A percentile compares a stretch with the other conserved stretches of the same genome.
These are phyloP conservation scores for Drosophila sp. DNA, from an alignment of 1,140 invertebrate species.

Conservation along the genomic window DNA sequence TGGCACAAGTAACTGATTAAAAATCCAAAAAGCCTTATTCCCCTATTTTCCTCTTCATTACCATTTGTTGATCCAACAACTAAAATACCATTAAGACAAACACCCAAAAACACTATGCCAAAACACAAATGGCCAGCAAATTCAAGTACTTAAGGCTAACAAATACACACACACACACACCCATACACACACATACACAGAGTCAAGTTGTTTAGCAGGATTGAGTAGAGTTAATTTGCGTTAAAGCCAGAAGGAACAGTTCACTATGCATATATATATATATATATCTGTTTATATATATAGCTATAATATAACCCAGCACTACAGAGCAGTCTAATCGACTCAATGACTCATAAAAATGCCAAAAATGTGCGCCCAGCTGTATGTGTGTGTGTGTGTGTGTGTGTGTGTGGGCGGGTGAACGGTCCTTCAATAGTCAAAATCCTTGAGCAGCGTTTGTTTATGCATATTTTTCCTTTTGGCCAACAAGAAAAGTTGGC, in stretches of 20 bases:
- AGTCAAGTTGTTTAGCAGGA: constrained; percentile 5
- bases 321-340: constrained; percentile 64
- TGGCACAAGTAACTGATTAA: neutral
- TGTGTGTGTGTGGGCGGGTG: constrained; percentile 3
- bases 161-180: constrained; percentile 13
- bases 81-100: constrained; percentile 44
- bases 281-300: constrained; percentile 20
- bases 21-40: neutral
- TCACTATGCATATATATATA: constrained; percentile 31
- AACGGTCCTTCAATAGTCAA: constrained; percentile 20
- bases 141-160: constrained; percentile 31
- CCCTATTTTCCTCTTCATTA: constrained; percentile 22
- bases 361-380: constrained; percentile 75
- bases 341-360: constrained; percentile 80
- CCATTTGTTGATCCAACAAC: constrained; percentile 58
- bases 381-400: constrained; percentile 32
- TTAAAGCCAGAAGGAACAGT: constrained; percentile 48
- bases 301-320: constrained; percentile 39
- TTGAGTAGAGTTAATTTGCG: constrained; percentile 60
- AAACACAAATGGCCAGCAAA: constrained; percentile 22
- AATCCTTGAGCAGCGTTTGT: constrained; percentile 46
- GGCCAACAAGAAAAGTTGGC: constrained; percentile 16
- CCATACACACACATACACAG: constrained; percentile 20
- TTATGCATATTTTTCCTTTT: constrained; percentile 51
- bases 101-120: constrained; percentile 36